These are phyloP conservation scores for Fukomys damarensis DNA, from an alignment of 2,113 vertebrate genomes.

Conservation along the genomic window DNA sequence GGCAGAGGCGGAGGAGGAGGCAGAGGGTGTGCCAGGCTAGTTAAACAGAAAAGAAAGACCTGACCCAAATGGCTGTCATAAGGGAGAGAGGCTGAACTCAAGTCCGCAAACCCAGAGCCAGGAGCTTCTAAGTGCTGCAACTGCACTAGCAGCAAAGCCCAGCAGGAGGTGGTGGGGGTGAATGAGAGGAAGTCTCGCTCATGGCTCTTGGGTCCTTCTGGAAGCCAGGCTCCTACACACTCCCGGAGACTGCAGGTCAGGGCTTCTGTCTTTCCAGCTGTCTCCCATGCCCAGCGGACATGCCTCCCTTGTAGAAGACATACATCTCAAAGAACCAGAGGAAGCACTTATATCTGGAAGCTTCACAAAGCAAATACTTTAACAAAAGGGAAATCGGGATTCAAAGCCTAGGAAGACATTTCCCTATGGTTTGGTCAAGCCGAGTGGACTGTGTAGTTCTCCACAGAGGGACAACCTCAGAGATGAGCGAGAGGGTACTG, in stretches of 20 bases:
- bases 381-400: not conserved
- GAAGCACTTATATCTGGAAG: not conserved
- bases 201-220: not conserved
- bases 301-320: not conserved
- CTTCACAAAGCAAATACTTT: conserved; percentile 4
- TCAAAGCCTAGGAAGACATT: not conserved
- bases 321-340: not conserved
- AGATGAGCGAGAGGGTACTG: not conserved
- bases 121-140: not conserved
- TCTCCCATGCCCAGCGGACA: not conserved
- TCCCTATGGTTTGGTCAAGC: not conserved
- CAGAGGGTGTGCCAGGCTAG: not conserved
- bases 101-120: too few relatives aligned
- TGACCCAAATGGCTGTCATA: not conserved
- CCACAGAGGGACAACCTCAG: not conserved
- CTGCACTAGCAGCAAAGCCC: not conserved
- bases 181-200: not conserved
- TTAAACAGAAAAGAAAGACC: not conserved
- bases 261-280: not conserved
- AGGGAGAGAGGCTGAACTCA: not conserved
- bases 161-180: not conserved
- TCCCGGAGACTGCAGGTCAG: not conserved
- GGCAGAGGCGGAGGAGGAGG: too few relatives aligned
- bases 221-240: not conserved
- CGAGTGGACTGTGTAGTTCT: not conserved